Conservation (phyloP, 2,888 invertebrate species). For the Diplolepis rosae region DNA sequence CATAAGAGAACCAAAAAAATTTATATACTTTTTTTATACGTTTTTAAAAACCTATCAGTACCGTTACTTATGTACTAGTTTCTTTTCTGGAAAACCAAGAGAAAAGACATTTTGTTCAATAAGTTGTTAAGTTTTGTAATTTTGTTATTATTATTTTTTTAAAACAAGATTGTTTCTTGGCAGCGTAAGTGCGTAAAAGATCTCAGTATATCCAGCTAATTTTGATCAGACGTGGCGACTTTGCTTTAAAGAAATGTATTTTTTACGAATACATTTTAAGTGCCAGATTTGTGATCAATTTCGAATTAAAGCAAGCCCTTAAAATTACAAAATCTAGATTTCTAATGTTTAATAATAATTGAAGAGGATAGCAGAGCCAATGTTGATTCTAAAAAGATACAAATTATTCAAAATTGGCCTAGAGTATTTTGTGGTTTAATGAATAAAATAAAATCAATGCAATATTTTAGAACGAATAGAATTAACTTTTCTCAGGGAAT, state of each 20-base stretch:
- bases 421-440: neutral
- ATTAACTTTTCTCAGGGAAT: constrained; percentile 29
- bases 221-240: neutral
- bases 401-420: neutral
- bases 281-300: constrained; percentile 8
- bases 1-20: neutral
- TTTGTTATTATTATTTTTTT: neutral
- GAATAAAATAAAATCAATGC: neutral
- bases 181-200: neutral
- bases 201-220: neutral
- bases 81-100: neutral
- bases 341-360: neutral
- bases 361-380: neutral
- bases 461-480: constrained; percentile 11
- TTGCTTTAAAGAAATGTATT: neutral
- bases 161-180: constrained; percentile 1
- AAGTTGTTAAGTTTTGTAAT: constrained; percentile 26
- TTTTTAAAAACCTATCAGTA: constrained; percentile 17
- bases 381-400: constrained; percentile 4
- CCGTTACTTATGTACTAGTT: neutral
- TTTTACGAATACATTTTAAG: constrained; percentile 1
- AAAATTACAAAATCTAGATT: neutral
- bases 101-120: neutral
- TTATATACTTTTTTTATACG: constrained; percentile 7
- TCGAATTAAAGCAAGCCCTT: constrained; percentile 9